Percentiles rank a stretch among this genome's conserved stretches.
Evolutionary conservation across 2,888 invertebrate species (phyloP).

Genomic region (Eristalis intricaria): DNA sequence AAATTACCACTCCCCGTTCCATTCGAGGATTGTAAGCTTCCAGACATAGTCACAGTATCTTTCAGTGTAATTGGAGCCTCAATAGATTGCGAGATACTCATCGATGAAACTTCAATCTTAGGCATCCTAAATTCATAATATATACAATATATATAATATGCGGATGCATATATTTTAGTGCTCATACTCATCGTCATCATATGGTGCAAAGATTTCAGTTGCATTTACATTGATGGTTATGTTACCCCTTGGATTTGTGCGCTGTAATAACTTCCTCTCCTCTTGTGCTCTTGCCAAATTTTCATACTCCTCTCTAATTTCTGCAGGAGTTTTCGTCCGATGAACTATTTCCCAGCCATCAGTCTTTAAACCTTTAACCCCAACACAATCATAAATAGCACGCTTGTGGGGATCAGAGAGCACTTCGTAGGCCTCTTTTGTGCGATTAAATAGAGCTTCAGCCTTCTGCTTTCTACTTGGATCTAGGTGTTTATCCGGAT

Average conservation of each 20-base stretch:
- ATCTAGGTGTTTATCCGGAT: slow-evolving; percentile 97
- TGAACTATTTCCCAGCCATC: slow-evolving; percentile 98
- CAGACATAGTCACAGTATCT: slow-evolving; percentile 92
- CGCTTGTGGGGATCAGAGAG: slow-evolving; percentile 95
- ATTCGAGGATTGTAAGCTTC: slow-evolving; percentile 92
- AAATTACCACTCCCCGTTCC: slow-evolving; percentile 89
- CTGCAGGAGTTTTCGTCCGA: slow-evolving; percentile 94
- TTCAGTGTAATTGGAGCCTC: slow-evolving; percentile 94
- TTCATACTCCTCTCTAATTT: slow-evolving; percentile 98
- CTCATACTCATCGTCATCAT: slow-evolving; percentile 86
- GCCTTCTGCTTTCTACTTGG: slow-evolving; percentile 93
- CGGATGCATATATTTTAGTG: slow-evolving; percentile 30
- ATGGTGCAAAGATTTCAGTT: slow-evolving; percentile 94
- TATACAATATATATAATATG: slow-evolving; percentile 74
- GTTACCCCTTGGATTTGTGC: slow-evolving; percentile 95
- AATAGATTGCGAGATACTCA: slow-evolving; percentile 95
- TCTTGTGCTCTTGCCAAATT: slow-evolving; percentile 91
- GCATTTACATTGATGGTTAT: slow-evolving; percentile 95
- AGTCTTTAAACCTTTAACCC: slow-evolving; percentile 94
- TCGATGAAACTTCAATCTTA: slow-evolving; percentile 93
- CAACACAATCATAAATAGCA: slow-evolving; percentile 95
- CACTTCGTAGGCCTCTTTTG: slow-evolving; percentile 97
- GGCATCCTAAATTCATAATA: slow-evolving; percentile 83
- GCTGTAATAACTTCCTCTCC: slow-evolving; percentile 92
- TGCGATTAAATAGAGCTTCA: slow-evolving; percentile 94